Evolutionary conservation across 2,113 vertebrate species (phyloP).

Genomic region (Cathartes aura): DNA sequence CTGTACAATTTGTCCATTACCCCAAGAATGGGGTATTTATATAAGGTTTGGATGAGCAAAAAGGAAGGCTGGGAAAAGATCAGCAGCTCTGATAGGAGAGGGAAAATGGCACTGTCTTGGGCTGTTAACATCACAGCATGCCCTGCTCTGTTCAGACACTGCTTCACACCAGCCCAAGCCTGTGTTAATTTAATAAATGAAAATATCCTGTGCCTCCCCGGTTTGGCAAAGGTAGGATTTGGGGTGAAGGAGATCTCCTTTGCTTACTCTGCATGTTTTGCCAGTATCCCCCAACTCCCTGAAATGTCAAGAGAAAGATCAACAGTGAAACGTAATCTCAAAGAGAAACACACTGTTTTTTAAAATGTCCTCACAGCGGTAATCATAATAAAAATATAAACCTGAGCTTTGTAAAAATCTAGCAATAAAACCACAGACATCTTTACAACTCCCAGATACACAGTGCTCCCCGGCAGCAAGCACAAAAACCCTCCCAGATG

Average conservation of each 20-base stretch:
- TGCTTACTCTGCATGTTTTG: not conserved
- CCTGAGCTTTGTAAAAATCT: constrained; percentile 50
- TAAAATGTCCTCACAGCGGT: constrained; percentile 4
- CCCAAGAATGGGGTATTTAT: not conserved
- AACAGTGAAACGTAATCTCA: not conserved
- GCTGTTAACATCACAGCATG: not conserved
- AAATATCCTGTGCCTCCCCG: not conserved
- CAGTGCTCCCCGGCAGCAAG: not conserved
- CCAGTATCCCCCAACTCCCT: not conserved
- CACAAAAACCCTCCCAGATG: not conserved
- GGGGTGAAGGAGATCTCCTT: not conserved
- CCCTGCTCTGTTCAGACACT: not conserved
- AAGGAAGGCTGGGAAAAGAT: not conserved
- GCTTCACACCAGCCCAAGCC: not conserved
- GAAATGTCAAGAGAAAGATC: constrained; percentile 29
- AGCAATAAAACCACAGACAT: constrained; percentile 58
- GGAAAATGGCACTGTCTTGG: not conserved
- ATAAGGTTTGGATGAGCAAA: not conserved
- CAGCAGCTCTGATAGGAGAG: not conserved
- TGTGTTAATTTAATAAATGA: not conserved
- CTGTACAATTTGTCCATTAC: not conserved
- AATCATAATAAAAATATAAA: constrained; percentile 52
- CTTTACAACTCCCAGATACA: constrained; percentile 45
- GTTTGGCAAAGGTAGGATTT: not conserved
- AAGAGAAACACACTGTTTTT: not conserved